These are phyloP conservation scores for Pagetopsis macropterus DNA, from an alignment of 2,797 vertebrate species.

Conservation along the genomic window DNA sequence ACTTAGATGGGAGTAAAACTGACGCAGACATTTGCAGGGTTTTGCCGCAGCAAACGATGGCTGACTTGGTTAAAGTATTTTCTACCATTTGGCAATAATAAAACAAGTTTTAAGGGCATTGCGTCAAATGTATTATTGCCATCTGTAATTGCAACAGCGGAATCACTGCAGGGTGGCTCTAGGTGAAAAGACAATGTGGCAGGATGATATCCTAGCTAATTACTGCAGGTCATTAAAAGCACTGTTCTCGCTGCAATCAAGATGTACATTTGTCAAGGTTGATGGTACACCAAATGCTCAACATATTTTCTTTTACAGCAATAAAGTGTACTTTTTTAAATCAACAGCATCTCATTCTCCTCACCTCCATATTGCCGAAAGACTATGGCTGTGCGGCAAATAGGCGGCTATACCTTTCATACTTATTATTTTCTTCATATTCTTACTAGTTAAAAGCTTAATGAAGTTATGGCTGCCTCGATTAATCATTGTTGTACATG, in stretches of 20 bases:
- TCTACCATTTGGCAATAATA: constrained; percentile 10
- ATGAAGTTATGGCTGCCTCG: no score
- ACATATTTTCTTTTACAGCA: no score
- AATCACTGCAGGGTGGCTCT: constrained; percentile 17
- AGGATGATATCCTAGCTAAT: constrained; percentile 5
- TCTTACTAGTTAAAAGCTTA: no score
- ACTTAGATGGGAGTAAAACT: not conserved
- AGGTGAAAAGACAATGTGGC: constrained; percentile 9
- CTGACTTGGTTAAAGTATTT: not conserved
- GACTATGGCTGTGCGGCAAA: no score
- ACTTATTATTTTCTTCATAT: no score
- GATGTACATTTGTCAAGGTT: constrained; percentile 4
- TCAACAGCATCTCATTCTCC: no score
- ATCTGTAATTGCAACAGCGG: constrained; percentile 8
- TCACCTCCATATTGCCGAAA: no score
- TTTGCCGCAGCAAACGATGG: not conserved
- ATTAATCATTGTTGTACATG: no score
- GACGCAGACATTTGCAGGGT: not conserved
- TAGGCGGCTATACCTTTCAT: no score
- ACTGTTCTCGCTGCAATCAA: not conserved
- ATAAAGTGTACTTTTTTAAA: no score
- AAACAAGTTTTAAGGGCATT: constrained; percentile 32
- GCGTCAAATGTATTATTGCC: constrained; percentile 10
- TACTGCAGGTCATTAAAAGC: constrained; percentile 20
- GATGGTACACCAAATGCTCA: not conserved